Evolutionary conservation across 2,888 invertebrate genomes (phyloP), one percentile per base, ranked within the genome.

Genomic region (Galerucella pusilla): DNA sequence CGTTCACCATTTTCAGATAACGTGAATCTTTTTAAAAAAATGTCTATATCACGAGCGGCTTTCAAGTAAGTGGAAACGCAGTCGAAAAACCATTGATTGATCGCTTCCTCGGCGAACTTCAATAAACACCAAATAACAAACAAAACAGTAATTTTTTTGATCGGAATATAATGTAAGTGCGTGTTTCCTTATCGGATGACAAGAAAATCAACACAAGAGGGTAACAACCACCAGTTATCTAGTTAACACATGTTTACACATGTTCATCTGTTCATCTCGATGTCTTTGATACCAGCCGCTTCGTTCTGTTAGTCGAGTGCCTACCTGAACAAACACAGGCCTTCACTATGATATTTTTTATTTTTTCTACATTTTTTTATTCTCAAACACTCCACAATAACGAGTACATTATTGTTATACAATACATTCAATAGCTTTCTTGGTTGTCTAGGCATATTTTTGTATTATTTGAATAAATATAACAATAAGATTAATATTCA

Each of bases 211-310:
- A 81, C 80, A 80, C 78, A 52, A 70, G 75, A 77, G 78, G 80
- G 77, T 78, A 78, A 79, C 77, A 81, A 82, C 82, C 80, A 83
- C 82, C 76, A 78, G 80, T 81, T 81, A 81, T 83, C 82, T 82
- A 72, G 73, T 78, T 72, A 81, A 82, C 82, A 82, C 81, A 78
- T 82, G 83, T 83, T 82, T 83, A 83, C 83, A 83, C 77, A 78
- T 82, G 82, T 80, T 81, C 80, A 80, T 80, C 79, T 80, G 77
- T 81, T 77, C 49, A 42, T 59, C 78, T 79, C 77, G 69, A 71
- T 68, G 76, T 76, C 78, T 79, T 82, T 76, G 75, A 75, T 73
- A 35, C 6, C 66, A 70, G 78, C 79, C 81, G 80, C 80, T 74
- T 67, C 70, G 75, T 75, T 72, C 63, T 57, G 9, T 45, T 60